These are phyloP conservation scores for Nowickia ferox DNA, from an alignment of 2,888 invertebrate species.

Conservation along the genomic window DNA sequence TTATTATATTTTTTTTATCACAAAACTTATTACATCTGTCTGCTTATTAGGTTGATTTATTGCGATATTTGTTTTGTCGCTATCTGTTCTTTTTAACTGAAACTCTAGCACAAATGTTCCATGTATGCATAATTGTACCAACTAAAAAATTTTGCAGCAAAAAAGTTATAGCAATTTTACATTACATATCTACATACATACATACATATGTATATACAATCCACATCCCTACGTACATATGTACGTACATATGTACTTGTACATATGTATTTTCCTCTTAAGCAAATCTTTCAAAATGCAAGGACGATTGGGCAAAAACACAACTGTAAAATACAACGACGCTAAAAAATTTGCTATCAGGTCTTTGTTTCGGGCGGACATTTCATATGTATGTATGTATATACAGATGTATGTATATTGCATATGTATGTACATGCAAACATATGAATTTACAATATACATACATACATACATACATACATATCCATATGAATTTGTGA, in stretches of 20 bases:
- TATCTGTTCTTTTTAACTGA: background rate
- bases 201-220: too few relatives aligned
- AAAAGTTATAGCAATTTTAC: constrained; percentile 16
- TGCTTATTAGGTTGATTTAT: constrained; percentile 69
- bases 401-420: background rate
- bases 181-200: too few relatives aligned
- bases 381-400: constrained; percentile 3
- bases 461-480: background rate
- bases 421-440: too few relatives aligned
- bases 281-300: constrained; percentile 18
- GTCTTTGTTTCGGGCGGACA: constrained; percentile 48
- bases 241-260: too few relatives aligned
- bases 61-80: constrained; percentile 19
- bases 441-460: too few relatives aligned
- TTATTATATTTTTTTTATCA: constrained; percentile 24
- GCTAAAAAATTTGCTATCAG: constrained; percentile 18
- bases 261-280: background rate
- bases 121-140: constrained; percentile 28
- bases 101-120: background rate
- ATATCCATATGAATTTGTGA: too few relatives aligned
- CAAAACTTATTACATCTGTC: constrained; percentile 67
- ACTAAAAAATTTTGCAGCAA: constrained; percentile 27
- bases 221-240: too few relatives aligned
- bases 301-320: background rate
- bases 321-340: background rate